Base-by-base conservation (phyloP, 2,113 vertebrate species). In the Electrona antarctica region DNA sequence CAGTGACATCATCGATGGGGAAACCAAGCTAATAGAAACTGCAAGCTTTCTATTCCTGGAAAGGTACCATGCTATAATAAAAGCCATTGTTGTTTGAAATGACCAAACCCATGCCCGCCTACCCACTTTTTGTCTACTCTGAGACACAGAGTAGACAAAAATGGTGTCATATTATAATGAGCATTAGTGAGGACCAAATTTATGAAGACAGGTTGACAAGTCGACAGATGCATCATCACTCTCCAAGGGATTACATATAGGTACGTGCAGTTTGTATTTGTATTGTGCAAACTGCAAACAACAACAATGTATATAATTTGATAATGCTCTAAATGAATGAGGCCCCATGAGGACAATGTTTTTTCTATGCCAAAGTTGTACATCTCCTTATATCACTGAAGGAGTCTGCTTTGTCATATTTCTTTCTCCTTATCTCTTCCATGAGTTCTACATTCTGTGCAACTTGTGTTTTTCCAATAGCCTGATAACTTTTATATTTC, bases 281-380 rank as follows among this genome's bases (percentile, higher is more conserved):
- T 51, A 45, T 74, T 67, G 48, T 67, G 21, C 69, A 64, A 69
- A 71, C 64, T 28, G 15, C 29, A 33, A 33, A 33, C 29, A 33
- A 2, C 29, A 33, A 33, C 2, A 14, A 73, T 62, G 47, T 67
- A 46, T 69, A 70, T 76, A 14, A 74, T 71, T 77, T 79, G 57
- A 69, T 80, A 69, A 78, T 54, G 15, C 56, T 49, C 59, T 50
- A 78, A 81, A 81, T 81, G 64, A 87, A 28, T 73, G 60, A 68
- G 57, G 46, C 71, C 83, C 76, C 55, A 7, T 14, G 56, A 51
- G 71, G 67, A 66, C 9, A 62, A 60, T 66, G 10, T 50, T 69
- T 85, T 81, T 21, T 77, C 57, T 75, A 41, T 62, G 51, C 13
- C 62, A 14, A 64, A 49, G 13, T 62, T 3, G 33, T 41, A 41